A percentile compares a stretch with the other conserved stretches of the same genome.
These are phyloP conservation scores for Lepus oiostolus DNA, from an alignment of 2,797 vertebrate genomes.

Conservation along the genomic window DNA sequence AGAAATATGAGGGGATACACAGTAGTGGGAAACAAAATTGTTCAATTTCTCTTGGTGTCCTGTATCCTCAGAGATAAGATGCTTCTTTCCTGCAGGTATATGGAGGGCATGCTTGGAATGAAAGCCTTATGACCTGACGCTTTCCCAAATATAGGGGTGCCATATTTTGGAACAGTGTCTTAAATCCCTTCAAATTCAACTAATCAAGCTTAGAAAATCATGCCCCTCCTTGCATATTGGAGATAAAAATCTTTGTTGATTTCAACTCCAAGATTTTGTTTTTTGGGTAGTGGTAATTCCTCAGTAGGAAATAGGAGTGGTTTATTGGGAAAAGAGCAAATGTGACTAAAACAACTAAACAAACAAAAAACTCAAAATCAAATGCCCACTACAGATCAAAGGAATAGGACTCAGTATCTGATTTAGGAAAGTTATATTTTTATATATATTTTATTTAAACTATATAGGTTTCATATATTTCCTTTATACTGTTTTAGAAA, in stretches of 20 bases:
- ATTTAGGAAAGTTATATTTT: too few relatives aligned
- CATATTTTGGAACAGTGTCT: neutral
- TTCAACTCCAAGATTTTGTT: neutral
- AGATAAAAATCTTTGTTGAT: neutral
- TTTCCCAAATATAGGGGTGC: neutral
- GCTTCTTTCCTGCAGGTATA: neutral
- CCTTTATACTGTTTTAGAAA: too few relatives aligned
- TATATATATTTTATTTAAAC: too few relatives aligned
- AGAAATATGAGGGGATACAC: neutral
- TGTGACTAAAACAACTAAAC: neutral
- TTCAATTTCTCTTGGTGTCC: neutral
- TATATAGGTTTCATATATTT: too few relatives aligned
- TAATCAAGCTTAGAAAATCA: neutral
- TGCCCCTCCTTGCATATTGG: neutral
- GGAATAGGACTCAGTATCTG: neutral
- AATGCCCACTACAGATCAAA: neutral
- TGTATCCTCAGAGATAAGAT: neutral
- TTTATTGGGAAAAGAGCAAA: slow-evolving; percentile 26
- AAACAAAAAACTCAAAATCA: neutral
- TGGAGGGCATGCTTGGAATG: neutral
- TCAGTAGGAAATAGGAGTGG: neutral
- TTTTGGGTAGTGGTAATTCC: neutral
- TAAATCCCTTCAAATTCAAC: neutral
- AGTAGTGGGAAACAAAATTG: neutral
- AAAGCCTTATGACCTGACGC: neutral